Percentiles rank a stretch among this genome's conserved stretches.
Evolutionary conservation across 2,113 vertebrate genomes (phyloP).

Genomic region (Nyctereutes procyonoides): DNA sequence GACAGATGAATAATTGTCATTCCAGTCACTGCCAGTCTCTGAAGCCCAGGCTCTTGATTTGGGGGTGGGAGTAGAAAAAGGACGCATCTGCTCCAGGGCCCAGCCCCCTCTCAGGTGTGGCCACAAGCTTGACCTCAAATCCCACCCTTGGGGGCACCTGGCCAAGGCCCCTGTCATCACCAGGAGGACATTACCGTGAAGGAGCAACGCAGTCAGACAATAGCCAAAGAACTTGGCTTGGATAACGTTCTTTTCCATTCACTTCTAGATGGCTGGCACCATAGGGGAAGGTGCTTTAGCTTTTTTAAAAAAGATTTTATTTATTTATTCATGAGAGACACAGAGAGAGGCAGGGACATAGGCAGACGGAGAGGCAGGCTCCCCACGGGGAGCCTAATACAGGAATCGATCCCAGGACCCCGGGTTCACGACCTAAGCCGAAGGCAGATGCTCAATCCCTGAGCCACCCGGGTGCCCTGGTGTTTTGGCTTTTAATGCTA

Average conservation of each 20-base stretch:
- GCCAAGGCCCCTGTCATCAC: neutral
- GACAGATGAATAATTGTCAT: neutral
- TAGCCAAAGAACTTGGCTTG: neutral
- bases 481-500: neutral
- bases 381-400: too few species aligned
- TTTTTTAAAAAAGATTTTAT: neutral
- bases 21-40: neutral
- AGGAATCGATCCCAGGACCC: too few species aligned
- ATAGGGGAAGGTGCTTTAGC: neutral
- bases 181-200: rapidly evolving
- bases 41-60: neutral
- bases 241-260: neutral
- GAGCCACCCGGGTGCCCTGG: too few species aligned
- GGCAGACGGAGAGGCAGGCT: too few species aligned
- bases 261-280: neutral
- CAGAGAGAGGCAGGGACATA: too few species aligned
- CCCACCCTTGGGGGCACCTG: too few species aligned
- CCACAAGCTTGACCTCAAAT: neutral
- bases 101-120: neutral
- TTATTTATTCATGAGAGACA: too few species aligned
- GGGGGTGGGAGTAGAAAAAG: neutral
- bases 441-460: too few species aligned
- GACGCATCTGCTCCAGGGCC: neutral
- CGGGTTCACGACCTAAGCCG: too few species aligned
- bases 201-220: neutral